phyloP scores from a whole-genome alignment of 2,797 vertebrate genomes.

The Syngnathus acus region DNA sequence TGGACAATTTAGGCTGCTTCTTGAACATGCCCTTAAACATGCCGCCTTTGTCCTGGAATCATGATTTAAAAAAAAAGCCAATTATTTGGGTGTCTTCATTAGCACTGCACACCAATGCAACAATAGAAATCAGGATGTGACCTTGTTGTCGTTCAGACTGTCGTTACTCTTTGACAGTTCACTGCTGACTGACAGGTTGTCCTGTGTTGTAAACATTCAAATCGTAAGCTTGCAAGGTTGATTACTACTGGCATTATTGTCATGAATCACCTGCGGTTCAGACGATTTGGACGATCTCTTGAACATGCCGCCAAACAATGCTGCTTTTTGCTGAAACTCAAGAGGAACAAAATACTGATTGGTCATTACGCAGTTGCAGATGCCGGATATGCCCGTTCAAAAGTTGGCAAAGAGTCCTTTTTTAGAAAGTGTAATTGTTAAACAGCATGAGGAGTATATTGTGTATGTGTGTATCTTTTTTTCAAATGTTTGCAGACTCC shows the following conservation, averaged over 20 bases:
- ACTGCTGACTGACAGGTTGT: conserved; percentile 19
- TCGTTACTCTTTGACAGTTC: conserved; percentile 47
- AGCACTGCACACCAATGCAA: not conserved
- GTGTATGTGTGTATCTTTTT: too few relatives aligned
- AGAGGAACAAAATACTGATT: not conserved
- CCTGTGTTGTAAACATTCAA: conserved; percentile 26
- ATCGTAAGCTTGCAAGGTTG: not conserved
- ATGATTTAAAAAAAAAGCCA: not conserved
- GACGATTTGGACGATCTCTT: conserved; percentile 37
- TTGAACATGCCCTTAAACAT: conserved; percentile 53
- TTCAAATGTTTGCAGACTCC: not conserved
- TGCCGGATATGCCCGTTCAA: too few relatives aligned
- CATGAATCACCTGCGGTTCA: conserved; percentile 30
- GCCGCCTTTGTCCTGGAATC: conserved; percentile 48
- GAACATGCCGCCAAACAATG: conserved; percentile 47
- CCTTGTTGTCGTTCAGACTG: conserved; percentile 11
- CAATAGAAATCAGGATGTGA: not conserved
- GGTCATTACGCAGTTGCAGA: not conserved
- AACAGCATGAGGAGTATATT: too few relatives aligned
- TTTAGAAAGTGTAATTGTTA: too few relatives aligned
- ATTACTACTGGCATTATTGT: conserved; percentile 9
- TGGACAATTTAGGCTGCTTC: conserved; percentile 35
- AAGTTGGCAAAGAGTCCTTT: too few relatives aligned
- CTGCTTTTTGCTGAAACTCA: conserved; percentile 34
- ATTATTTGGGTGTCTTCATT: not conserved